Base-by-base conservation (phyloP, 2,797 vertebrate genomes). In the Neopelma chrysocephalum region DNA sequence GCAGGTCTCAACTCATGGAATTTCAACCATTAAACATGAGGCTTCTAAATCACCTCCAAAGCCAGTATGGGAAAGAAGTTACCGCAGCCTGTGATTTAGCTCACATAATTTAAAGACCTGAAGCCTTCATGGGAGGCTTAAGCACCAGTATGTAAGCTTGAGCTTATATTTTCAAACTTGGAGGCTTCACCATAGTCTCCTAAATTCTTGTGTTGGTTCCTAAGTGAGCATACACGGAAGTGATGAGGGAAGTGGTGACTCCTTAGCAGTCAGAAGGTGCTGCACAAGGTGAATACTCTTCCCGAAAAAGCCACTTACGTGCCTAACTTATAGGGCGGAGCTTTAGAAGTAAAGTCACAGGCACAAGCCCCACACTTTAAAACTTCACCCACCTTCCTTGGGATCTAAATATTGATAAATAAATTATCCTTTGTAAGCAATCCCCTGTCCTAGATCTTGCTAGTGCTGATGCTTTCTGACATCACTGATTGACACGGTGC, bases 401-500 rank as follows among this genome's bases (percentile, higher is more conserved):
- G 32, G 9, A 60, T 48, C 61, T 89, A 64, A 26, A 23, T 66
- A 25, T 3, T 71, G 34, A 50, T 22, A 64, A 36, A 16, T 40
- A 27, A 34, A 31, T 19, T 2, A 54, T 43, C 15, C 56, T 56
- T 48, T 53, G 25, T 62, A 84, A 85, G 16, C 10, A 72, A 14
- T 78, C 29, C 4, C 11, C 42, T 82, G 38, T 47, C 79, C 34
- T 77, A 48, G 15, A 71, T 60, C 61, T 83, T 77, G 27, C 34
- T 53, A 18, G 56, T 42, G 20, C 21, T 42, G 36, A 42, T 78
- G 34, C 1, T 0, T 50, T 93, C 27, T 78, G 4, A 42, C 21
- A 47, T 75, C 34, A 27, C 3, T 73, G 57, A 23, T 14, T 1
- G 6, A n/a, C 0, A 0, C 11, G 10, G 47, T 58, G n/a, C 0